These are phyloP conservation scores for Neoniphon sammara DNA, from an alignment of 2,797 vertebrate genomes.

Conservation along the genomic window DNA sequence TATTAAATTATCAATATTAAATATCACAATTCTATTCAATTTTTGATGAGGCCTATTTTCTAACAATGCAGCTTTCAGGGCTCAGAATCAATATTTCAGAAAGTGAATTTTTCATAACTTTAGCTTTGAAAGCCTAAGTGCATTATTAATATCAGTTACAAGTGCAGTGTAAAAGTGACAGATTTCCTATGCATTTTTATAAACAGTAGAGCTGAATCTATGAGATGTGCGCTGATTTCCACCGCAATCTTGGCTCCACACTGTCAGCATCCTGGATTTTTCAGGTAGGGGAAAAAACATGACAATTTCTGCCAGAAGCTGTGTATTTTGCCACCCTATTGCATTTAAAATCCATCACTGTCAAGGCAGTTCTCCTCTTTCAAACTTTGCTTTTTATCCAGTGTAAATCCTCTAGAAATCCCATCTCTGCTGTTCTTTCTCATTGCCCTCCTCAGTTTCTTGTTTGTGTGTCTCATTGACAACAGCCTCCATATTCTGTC, in stretches of 20 bases:
- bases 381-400: conserved; percentile 16
- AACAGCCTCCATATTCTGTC: conserved; percentile 9
- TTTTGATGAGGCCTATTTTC: conserved; percentile 81
- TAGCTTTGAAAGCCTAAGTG: conserved; percentile 74
- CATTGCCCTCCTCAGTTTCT: conserved; percentile 47
- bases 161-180: conserved; percentile 73
- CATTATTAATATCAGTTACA: conserved; percentile 80
- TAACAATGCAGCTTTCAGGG: conserved; percentile 78
- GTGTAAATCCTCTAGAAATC: conserved; percentile 68
- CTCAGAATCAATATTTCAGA: conserved; percentile 82
- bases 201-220: conserved; percentile 70
- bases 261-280: conserved; percentile 44
- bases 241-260: conserved; percentile 19
- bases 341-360: conserved; percentile 65
- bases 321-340: conserved; percentile 52
- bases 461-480: conserved; percentile 52
- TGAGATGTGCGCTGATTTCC: conserved; percentile 58
- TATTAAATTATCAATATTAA: conserved; percentile 80
- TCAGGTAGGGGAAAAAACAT: conserved; percentile 10
- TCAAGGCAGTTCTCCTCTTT: conserved; percentile 27
- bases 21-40: conserved; percentile 75
- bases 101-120: conserved; percentile 79
- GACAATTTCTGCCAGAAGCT: conserved; percentile 39
- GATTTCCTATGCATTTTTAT: conserved; percentile 60
- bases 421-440: conserved; percentile 67